Evolutionary conservation across 37 sponge, comb jelly and placozoan genomes (phyloP).

Genomic region (Mnemiopsis leidyi): DNA sequence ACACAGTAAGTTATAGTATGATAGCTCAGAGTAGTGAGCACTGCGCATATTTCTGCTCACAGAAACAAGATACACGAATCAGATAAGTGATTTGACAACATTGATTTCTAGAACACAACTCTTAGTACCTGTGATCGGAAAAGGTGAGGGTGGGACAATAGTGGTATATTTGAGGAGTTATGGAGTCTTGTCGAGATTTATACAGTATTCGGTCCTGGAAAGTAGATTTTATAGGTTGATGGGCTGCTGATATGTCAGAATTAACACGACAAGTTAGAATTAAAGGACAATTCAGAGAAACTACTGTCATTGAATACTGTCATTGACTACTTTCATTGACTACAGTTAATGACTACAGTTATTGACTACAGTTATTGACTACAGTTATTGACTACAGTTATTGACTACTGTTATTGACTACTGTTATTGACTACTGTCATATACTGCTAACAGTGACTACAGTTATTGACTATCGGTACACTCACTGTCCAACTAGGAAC

Average conservation of each 20-base stretch:
- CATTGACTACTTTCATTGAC: no score
- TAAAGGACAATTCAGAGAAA: no score
- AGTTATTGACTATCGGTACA: no score
- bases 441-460: background rate
- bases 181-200: conserved; percentile 34
- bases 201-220: conserved; percentile 32
- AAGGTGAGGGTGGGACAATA: conserved; percentile 31
- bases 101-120: background rate
- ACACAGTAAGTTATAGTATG: background rate
- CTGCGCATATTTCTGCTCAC: background rate
- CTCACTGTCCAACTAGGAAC: conserved; percentile 27
- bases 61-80: background rate
- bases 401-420: background rate
- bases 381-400: background rate
- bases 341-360: no score
- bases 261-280: no score
- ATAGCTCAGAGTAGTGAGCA: background rate
- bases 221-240: no score
- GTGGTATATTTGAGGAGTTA: conserved; percentile 37
- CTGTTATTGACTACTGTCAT: background rate
- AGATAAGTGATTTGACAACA: background rate
- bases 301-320: no score
- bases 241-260: no score
- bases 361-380: background rate
- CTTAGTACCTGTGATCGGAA: conserved; percentile 46